phyloP scores from a whole-genome alignment of 2,888 invertebrate genomes.

The Iphiclides podalirius region DNA sequence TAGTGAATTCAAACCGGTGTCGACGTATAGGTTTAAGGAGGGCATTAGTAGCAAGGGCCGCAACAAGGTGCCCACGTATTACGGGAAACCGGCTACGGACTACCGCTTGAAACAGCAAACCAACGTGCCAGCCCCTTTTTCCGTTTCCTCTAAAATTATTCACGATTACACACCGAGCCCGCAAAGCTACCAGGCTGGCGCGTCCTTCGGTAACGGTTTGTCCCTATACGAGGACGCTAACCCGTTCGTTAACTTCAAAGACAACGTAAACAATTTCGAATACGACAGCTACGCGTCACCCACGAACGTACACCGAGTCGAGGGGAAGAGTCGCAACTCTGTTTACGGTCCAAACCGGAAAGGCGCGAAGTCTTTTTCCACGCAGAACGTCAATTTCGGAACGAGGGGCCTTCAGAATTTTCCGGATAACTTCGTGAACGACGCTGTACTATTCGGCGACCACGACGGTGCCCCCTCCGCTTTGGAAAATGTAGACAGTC shows the following conservation, averaged over 20 bases:
- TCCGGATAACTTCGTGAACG: conserved; percentile 58
- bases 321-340: conserved; percentile 45
- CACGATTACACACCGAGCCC: conserved; percentile 56
- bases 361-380: conserved; percentile 63
- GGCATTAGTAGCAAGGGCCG: conserved; percentile 45
- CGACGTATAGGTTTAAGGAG: conserved; percentile 53
- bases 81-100: conserved; percentile 46
- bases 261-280: conserved; percentile 54
- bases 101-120: conserved; percentile 42
- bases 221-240: conserved; percentile 49
- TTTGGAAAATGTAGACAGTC: conserved; percentile 45
- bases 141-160: conserved; percentile 58
- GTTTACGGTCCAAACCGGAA: conserved; percentile 41
- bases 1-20: conserved; percentile 51
- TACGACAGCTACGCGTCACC: conserved; percentile 62
- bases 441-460: conserved; percentile 32
- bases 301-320: conserved; percentile 50
- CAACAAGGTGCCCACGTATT: conserved; percentile 38
- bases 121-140: conserved; percentile 53
- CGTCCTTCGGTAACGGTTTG: conserved; percentile 36
- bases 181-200: conserved; percentile 40
- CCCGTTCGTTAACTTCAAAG: conserved; percentile 52
- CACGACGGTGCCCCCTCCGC: conserved; percentile 46
- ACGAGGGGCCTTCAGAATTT: conserved; percentile 59
- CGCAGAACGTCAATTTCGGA: conserved; percentile 68